Conservation (phyloP, 2,888 invertebrate species). For the Scaptomyza reducta region DNA sequence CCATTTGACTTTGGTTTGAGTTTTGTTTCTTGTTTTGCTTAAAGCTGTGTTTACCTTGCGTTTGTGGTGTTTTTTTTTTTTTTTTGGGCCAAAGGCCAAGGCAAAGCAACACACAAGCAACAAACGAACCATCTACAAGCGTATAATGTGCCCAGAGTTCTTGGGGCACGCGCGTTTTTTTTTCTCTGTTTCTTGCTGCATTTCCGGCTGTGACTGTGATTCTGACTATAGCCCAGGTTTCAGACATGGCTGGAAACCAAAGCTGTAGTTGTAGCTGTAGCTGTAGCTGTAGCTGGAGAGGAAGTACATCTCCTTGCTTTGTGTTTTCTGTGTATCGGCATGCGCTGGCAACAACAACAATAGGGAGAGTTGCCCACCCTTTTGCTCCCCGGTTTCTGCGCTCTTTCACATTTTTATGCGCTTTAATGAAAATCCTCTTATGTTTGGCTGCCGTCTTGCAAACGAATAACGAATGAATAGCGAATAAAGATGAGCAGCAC, state of each 20-base stretch:
- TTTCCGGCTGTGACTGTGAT: conserved; percentile 52
- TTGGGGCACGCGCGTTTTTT: conserved; percentile 60
- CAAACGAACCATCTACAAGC: conserved; percentile 20
- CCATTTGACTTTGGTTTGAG: conserved; percentile 7
- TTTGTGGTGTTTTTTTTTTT: conserved; percentile 1
- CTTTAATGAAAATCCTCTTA: conserved; percentile 79
- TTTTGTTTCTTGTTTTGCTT: background rate
- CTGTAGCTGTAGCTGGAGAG: background rate
- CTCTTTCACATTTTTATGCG: conserved; percentile 58
- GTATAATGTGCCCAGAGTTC: conserved; percentile 41
- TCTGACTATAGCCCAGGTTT: conserved; percentile 1
- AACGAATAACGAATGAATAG: conserved; percentile 20
- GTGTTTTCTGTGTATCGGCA: conserved; percentile 55
- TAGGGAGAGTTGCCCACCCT: too few relatives aligned
- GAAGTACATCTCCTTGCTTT: too few relatives aligned
- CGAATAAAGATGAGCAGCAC: conserved; percentile 13
- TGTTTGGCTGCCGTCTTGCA: conserved; percentile 42
- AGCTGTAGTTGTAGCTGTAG: background rate
- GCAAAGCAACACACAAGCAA: conserved; percentile 7
- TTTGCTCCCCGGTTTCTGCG: too few relatives aligned
- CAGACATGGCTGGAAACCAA: background rate
- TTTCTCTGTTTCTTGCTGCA: conserved; percentile 12
- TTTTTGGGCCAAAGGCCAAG: conserved; percentile 65
- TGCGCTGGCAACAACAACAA: conserved; percentile 27
- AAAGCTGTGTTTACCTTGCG: conserved; percentile 54